Base-by-base conservation (phyloP, 2,888 invertebrate genomes). In the Ichneumoninae sp. region DNA sequence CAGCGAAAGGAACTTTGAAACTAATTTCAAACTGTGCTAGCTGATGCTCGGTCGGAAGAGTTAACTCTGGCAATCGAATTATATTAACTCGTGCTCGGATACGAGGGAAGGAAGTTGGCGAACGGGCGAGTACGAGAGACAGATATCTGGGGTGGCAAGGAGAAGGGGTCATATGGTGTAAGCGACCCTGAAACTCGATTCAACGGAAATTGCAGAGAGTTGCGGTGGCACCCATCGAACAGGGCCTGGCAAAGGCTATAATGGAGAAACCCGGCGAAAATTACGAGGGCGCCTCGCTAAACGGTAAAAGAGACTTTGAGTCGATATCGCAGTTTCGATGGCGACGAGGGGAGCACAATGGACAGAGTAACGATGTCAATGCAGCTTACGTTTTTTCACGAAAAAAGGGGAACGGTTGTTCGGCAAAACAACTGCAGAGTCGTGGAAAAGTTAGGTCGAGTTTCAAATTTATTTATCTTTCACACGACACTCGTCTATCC, bases 41-140 rank as follows among this genome's bases (percentile, higher is more conserved):
- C 87, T 87, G 86, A 86, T 86, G 87, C 86, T 86, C 84, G 79
- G 68, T 82, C 71, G 78, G 30, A 66, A 78, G 87, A 86, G 89
- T 89, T 88, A 88, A 89, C 88, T 89, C 85, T 66, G 87, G 89
- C 87, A 89, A 90, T 89, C 87, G 88, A 87, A 87, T 89, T 89
- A 89, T 82, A 89, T 82, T 79, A 82, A 84, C 84, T 84, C 79
- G 81, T 70, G 70, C 66, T 72, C 77, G 68, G 26, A 44, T 72
- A 40, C 82, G 79, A 82, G 79, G 66, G 62, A 79, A 52, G 79
- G 75, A 82, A 84, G 78, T 82, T 84, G 79, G 78, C 70, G 78
- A 84, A 81, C 69, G 74, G 69, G 78, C 74, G 81, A 77, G 65
- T 62, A 40, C 66, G 47, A 33, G 81, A 76, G 81, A 84, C 62